A percentile compares a stretch with the other conserved stretches of the same genome.
Evolutionary conservation across 1,140 invertebrate species (phyloP).

Genomic region (Rhynchophorus ferrugineus): DNA sequence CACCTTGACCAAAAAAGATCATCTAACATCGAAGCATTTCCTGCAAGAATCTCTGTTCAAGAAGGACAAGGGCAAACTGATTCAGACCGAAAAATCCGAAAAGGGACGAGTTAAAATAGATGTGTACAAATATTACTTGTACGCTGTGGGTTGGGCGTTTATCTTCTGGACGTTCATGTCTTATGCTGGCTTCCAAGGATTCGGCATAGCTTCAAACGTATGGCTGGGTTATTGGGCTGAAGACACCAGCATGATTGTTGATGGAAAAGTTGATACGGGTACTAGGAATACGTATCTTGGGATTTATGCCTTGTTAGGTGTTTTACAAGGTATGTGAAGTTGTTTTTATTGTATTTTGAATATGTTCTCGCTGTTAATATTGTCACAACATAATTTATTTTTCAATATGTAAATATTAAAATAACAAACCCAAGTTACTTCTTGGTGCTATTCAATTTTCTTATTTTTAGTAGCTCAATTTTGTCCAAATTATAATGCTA

Average conservation of each 20-base stretch:
- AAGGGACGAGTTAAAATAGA: slow-evolving; percentile 81
- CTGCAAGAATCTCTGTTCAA: slow-evolving; percentile 28
- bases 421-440: no score
- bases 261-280: slow-evolving; percentile 50
- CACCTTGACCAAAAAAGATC: slow-evolving; percentile 26
- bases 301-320: slow-evolving; percentile 77
- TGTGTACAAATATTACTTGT: slow-evolving; percentile 84
- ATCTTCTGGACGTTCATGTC: slow-evolving; percentile 67
- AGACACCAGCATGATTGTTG: slow-evolving; percentile 47
- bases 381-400: no score
- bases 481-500: no score
- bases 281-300: slow-evolving; percentile 73
- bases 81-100: slow-evolving; percentile 81
- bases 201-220: slow-evolving; percentile 83
- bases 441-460: neutral
- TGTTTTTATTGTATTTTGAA: no score
- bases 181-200: slow-evolving; percentile 65
- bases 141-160: slow-evolving; percentile 69
- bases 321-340: slow-evolving; percentile 69
- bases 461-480: neutral
- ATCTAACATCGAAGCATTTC: slow-evolving; percentile 9
- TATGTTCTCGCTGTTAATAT: no score
- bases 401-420: no score
- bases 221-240: slow-evolving; percentile 84
- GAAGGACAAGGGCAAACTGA: slow-evolving; percentile 56